phyloP scores from a whole-genome alignment of 1,140 invertebrate species.

The Phymastichus coffea region DNA sequence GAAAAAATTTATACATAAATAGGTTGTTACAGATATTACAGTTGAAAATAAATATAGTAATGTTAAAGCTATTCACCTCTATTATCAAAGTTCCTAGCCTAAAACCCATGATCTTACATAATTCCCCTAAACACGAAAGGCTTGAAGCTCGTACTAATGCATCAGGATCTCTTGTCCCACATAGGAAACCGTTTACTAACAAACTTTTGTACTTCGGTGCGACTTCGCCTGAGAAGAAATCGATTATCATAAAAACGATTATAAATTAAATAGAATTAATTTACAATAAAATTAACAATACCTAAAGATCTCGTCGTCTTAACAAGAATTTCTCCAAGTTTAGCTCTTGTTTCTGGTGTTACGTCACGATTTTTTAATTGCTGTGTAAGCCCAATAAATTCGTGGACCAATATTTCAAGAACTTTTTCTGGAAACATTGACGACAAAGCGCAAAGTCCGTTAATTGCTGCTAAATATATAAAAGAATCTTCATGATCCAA shows the following conservation, averaged over 20 bases:
- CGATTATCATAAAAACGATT: slow-evolving; percentile 14
- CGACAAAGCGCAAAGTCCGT: slow-evolving; percentile 70
- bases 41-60: slow-evolving; percentile 12
- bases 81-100: slow-evolving; percentile 69
- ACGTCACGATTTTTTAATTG: slow-evolving; percentile 48
- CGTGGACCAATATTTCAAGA: slow-evolving; percentile 64
- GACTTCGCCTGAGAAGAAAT: slow-evolving; percentile 66
- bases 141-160: slow-evolving; percentile 76
- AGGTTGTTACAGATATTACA: background rate
- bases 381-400: slow-evolving; percentile 58
- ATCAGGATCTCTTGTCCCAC: slow-evolving; percentile 69
- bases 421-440: slow-evolving; percentile 67
- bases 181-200: slow-evolving; percentile 73
- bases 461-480: slow-evolving; percentile 77
- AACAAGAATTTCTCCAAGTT: slow-evolving; percentile 81
- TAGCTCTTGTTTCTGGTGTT: slow-evolving; percentile 66
- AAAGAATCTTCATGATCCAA: slow-evolving; percentile 80
- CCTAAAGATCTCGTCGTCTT: slow-evolving; percentile 72
- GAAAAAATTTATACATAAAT: slow-evolving; percentile 33
- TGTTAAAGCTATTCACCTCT: slow-evolving; percentile 61
- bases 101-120: slow-evolving; percentile 75
- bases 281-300: slow-evolving; percentile 42
- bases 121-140: slow-evolving; percentile 81
- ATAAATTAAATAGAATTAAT: background rate
- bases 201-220: slow-evolving; percentile 69